Evolutionary conservation across 2,888 invertebrate species (phyloP), one percentile per base, ranked within the genome.

Genomic region (Beris chalybata): DNA sequence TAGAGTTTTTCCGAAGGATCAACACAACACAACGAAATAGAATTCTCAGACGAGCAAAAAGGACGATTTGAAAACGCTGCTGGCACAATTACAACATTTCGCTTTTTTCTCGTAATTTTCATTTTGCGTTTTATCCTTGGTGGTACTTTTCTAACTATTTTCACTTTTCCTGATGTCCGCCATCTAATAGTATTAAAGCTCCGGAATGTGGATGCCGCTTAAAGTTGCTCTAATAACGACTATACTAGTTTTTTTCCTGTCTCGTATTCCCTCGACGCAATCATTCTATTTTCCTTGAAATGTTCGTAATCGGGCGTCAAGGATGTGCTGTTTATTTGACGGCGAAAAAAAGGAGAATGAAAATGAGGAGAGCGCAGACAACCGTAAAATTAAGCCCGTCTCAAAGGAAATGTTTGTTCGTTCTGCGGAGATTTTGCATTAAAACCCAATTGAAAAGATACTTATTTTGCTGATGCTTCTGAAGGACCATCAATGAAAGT

Each of bases 321-420:
- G 50, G 30, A 43, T 30, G 43, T 61, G 50, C 32, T 38, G 38
- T 45, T 50, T 6, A 9, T 22, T 38, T 22, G 61, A 61, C 61
- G 43, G 32, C 43, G 52, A 38, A 52, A 52, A 52, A 52, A 32
- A 50, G 48, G n/a, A 22, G 22, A 47, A 59, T 32, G 59, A 31
- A 61, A 61, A 61, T 50, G 52, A 61, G 50, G n/a, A 52, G 43
- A 61, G 52, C 50, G 15, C 61, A 61, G 61, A 61, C 61, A 61
- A 50, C 50, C 61, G 52, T 61, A 61, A 61, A 61, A 61, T 61
- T 61, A 61, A 61, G 61, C 50, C 61, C 43, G 38, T 61, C 50
- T 52, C 50, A 61, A 52, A 61, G 43, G 61, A 54, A 32, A 11
- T 13, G 38, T 38, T 38, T 38, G 15, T 61, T 50, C 52, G 32